Percentiles rank a stretch among this genome's conserved stretches.
Evolutionary conservation across 2,113 vertebrate genomes (phyloP).

Genomic region (Edolisoma coerulescens): DNA sequence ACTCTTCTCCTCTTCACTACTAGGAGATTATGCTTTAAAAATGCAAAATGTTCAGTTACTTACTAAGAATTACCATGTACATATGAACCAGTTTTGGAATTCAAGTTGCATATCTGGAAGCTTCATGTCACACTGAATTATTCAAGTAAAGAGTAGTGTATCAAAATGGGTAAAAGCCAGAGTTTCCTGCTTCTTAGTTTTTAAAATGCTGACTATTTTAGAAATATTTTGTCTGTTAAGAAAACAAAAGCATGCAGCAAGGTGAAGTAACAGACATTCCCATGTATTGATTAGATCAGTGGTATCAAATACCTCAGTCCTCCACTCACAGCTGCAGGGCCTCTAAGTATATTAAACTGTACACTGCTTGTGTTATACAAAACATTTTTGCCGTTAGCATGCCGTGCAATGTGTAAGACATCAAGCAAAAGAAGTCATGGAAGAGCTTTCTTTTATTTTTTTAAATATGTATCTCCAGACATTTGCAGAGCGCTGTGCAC

Average conservation of each 20-base stretch:
- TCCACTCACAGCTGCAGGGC: background rate
- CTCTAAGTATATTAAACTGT: background rate
- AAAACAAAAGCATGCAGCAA: background rate
- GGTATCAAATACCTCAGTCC: background rate
- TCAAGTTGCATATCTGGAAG: background rate
- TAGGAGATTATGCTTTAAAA: slow-evolving; percentile 3
- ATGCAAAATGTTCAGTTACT: background rate
- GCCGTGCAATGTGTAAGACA: background rate
- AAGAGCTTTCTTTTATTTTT: background rate
- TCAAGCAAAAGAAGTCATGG: background rate
- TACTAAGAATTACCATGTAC: background rate
- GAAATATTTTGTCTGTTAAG: background rate
- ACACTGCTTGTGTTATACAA: background rate
- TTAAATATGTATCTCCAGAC: background rate
- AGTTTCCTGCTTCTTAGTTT: background rate
- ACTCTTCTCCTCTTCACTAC: background rate
- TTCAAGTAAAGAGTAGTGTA: background rate
- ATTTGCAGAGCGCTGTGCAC: background rate
- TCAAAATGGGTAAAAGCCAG: background rate
- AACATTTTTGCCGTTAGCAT: background rate
- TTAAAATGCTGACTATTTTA: background rate
- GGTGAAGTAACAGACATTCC: background rate
- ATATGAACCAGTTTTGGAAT: slow-evolving; percentile 1
- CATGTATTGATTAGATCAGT: background rate
- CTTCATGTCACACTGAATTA: slow-evolving; percentile 5